Evolutionary conservation across 2,113 vertebrate genomes (phyloP), one percentile per base, ranked within the genome.

Genomic region (Cnemophilus loriae): DNA sequence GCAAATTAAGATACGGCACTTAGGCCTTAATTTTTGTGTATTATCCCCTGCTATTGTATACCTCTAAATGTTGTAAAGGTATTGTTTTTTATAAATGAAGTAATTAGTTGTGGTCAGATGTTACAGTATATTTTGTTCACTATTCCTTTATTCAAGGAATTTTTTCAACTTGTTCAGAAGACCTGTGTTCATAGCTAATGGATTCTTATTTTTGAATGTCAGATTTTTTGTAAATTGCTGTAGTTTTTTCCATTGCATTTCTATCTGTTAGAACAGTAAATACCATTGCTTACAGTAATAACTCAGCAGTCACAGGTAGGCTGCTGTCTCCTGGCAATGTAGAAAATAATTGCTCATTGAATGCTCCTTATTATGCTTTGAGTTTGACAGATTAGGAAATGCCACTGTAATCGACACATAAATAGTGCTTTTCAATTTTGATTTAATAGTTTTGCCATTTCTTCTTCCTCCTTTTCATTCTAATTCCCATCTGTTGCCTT

Each of bases 351-450:
- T 87, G 37, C 71, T 90, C 60, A 13, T 32, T 79, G 59, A 90
- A 53, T 33, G 35, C 23, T 93, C 46, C 30, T 93, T 76, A 61
- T 85, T 89, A 52, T 82, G 39, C 84, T 78, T 77, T 28, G 41
- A 87, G 39, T 50, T 65, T 83, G 71, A 65, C 82, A 74, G 82
- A 91, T 93, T 37, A 91, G 83, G 84, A 94, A 91, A 85, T 73
- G 57, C 61, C 26, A 49, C 26, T 5, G 3, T 35, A 32, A 65
- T 16, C 33, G 13, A 89, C 78, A 82, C 56, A 78, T 78, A 94
- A 89, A 91, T 76, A 85, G 21, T 60, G 79, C 82, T 96, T 94
- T 93, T 85, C 91, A 57, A 42, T 91, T 93, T 60, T 69, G 61
- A 69, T 96, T 87, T 92, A 64, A 61, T 78, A 71, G 28, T 87